These are phyloP conservation scores for Cataglyphis livida DNA, from an alignment of 2,888 invertebrate species.

Conservation along the genomic window DNA sequence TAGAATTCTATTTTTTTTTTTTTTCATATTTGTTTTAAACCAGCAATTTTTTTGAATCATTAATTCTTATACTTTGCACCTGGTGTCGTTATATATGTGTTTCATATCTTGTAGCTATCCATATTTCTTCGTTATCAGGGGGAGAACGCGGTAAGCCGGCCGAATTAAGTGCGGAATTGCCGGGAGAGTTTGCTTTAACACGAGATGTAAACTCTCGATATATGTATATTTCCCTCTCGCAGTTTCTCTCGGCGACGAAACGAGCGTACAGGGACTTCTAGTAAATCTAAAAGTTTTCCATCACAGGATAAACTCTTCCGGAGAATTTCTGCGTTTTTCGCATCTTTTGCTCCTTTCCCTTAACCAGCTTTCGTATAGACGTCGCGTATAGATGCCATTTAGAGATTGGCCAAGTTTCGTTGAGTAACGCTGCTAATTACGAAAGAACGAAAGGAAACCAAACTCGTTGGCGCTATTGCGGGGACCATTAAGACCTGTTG, in stretches of 20 bases:
- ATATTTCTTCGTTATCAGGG: constrained; percentile 24
- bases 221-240: neutral
- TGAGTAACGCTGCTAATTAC: constrained; percentile 59
- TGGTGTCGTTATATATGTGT: neutral
- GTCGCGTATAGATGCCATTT: constrained; percentile 35
- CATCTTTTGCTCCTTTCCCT: constrained; percentile 1
- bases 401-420: constrained; percentile 50
- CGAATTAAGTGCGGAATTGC: constrained; percentile 22
- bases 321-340: neutral
- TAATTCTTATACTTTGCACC: constrained; percentile 7
- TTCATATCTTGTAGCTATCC: neutral
- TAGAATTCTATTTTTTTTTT: neutral
- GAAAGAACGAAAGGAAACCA: constrained; percentile 51
- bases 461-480: constrained; percentile 49
- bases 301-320: constrained; percentile 40
- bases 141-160: neutral
- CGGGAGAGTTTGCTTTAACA: constrained; percentile 24
- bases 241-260: constrained; percentile 29
- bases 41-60: neutral
- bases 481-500: constrained; percentile 69
- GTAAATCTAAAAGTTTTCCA: constrained; percentile 51
- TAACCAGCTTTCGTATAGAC: constrained; percentile 9
- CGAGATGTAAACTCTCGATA: constrained; percentile 33
- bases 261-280: constrained; percentile 10
- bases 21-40: neutral